A percentile compares a stretch with the other conserved stretches of the same genome.
phyloP scores from a whole-genome alignment of 2,113 vertebrate species.

The Hippopotamus amphibius region DNA sequence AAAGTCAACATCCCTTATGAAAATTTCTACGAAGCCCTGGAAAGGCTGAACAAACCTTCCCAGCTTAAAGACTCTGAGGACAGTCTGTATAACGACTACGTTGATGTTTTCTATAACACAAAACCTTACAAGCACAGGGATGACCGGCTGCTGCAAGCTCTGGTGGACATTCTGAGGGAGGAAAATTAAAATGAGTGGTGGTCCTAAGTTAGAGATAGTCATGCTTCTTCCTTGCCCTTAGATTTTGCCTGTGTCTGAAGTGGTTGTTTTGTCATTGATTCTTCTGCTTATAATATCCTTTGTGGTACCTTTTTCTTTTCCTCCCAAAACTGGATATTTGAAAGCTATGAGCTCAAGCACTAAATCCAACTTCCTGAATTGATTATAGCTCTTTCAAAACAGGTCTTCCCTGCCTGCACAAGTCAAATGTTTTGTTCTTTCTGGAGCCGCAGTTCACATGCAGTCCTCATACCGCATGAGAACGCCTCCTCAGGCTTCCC shows the following conservation, averaged over 20 bases:
- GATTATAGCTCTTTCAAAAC: constrained; percentile 68
- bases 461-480: constrained; percentile 12
- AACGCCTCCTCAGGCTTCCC: constrained; percentile 24
- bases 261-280: constrained; percentile 80
- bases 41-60: constrained; percentile 91
- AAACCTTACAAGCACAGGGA: constrained; percentile 96
- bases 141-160: constrained; percentile 94
- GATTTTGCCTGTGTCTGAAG: constrained; percentile 74
- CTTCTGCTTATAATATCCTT: constrained; percentile 69
- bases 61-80: constrained; percentile 88
- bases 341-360: constrained; percentile 60
- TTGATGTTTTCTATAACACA: constrained; percentile 93
- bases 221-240: constrained; percentile 66
- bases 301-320: constrained; percentile 50
- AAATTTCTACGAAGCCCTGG: constrained; percentile 93
- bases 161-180: constrained; percentile 93
- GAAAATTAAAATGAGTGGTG: constrained; percentile 83
- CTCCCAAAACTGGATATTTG: constrained; percentile 70
- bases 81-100: constrained; percentile 93
- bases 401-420: constrained; percentile 66
- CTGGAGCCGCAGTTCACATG: constrained; percentile 62
- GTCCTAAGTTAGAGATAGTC: constrained; percentile 83
- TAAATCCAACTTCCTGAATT: constrained; percentile 62
- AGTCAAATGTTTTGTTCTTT: constrained; percentile 68
- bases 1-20: constrained; percentile 89